These are phyloP conservation scores for Chamaea fasciata DNA, from an alignment of 2,113 vertebrate genomes.

Conservation along the genomic window DNA sequence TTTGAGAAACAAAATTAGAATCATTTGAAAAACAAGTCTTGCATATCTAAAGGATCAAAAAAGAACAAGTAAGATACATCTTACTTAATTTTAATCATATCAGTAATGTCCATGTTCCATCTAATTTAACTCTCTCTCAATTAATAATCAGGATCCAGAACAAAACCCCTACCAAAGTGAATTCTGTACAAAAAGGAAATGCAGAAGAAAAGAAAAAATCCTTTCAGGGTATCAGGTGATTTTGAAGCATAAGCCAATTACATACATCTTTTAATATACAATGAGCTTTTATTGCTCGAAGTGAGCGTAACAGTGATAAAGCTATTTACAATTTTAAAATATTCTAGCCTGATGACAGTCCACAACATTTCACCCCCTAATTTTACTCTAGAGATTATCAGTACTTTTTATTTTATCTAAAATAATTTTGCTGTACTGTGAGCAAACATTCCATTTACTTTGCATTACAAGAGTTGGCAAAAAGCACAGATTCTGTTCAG, in stretches of 20 bases:
- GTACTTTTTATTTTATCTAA: background rate
- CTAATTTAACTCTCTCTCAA: background rate
- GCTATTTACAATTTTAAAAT: background rate
- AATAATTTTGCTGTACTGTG: background rate
- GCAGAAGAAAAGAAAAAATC: background rate
- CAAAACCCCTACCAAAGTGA: background rate
- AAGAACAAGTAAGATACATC: background rate
- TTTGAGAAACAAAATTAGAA: slow-evolving; percentile 58
- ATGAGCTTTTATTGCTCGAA: background rate
- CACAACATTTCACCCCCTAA: background rate
- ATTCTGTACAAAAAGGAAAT: background rate
- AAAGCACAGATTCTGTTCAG: background rate
- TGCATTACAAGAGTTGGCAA: background rate
- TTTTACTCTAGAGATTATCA: background rate
- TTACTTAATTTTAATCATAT: background rate
- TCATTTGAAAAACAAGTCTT: background rate
- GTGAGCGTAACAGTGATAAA: background rate
- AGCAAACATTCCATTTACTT: background rate
- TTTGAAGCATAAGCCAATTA: background rate
- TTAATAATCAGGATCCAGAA: background rate
- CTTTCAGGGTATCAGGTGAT: background rate
- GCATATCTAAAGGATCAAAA: background rate
- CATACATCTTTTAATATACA: background rate
- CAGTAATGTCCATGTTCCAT: background rate
- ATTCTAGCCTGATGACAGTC: background rate